Evolutionary conservation across 2,888 invertebrate species (phyloP).

Genomic region (Cartodere bifasciata): DNA sequence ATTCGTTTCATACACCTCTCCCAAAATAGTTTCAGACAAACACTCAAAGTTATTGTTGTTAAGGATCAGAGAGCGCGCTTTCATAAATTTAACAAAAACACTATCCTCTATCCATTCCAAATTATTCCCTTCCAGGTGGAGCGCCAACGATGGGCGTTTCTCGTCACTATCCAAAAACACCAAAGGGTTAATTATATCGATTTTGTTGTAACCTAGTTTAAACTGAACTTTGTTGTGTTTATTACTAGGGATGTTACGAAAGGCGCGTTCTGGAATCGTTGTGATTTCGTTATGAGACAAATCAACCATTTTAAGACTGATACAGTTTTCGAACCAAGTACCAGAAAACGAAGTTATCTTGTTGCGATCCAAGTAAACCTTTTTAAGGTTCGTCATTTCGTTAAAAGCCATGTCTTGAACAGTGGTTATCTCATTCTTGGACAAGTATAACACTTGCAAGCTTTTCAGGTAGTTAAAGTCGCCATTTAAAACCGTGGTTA

Average conservation of each 20-base stretch:
- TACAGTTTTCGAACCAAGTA: slow-evolving; percentile 17
- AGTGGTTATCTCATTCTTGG: slow-evolving; percentile 19
- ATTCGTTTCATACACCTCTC: slow-evolving; percentile 12
- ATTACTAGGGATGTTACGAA: slow-evolving; percentile 7
- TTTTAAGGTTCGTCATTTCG: slow-evolving; percentile 17
- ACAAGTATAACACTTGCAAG: slow-evolving; percentile 20
- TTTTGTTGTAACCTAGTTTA: slow-evolving; percentile 9
- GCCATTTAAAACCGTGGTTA: slow-evolving; percentile 17
- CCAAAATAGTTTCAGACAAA: slow-evolving; percentile 19
- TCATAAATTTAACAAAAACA: slow-evolving; percentile 14
- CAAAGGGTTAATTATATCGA: slow-evolving; percentile 17
- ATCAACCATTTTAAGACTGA: slow-evolving; percentile 16
- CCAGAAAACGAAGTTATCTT: slow-evolving; percentile 17
- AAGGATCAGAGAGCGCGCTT: slow-evolving; percentile 15
- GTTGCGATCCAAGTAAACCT: slow-evolving; percentile 22
- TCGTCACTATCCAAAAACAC: slow-evolving; percentile 17
- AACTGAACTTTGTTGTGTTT: slow-evolving; percentile 6
- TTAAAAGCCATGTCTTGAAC: slow-evolving; percentile 21
- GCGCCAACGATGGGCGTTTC: slow-evolving; percentile 15
- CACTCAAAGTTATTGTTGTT: slow-evolving; percentile 18
- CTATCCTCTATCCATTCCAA: slow-evolving; percentile 13
- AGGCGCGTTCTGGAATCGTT: slow-evolving; percentile 13
- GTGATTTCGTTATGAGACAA: slow-evolving; percentile 20
- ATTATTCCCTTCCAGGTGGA: slow-evolving; percentile 19
- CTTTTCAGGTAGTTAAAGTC: slow-evolving; percentile 18